phyloP scores from a whole-genome alignment of 2,888 invertebrate species.

The Phoronis australis region DNA sequence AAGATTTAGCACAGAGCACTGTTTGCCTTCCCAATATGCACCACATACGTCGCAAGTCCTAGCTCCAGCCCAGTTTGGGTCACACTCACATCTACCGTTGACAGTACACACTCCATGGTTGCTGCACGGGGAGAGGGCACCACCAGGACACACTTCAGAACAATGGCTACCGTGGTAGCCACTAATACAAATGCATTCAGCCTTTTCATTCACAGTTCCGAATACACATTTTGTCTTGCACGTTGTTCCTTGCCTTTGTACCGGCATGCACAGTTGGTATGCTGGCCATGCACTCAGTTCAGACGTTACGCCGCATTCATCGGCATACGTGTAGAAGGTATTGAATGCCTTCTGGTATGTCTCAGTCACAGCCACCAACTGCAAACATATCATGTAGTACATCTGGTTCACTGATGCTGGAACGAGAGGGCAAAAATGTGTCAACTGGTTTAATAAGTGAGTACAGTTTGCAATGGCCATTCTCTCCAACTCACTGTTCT shows the following conservation, averaged over 20 bases:
- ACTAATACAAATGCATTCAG: conserved; percentile 18
- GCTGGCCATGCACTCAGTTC: conserved; percentile 5
- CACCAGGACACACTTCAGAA: conserved; percentile 22
- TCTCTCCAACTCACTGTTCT: no score
- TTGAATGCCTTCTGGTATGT: conserved; percentile 13
- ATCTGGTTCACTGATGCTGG: neutral
- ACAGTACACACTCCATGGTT: conserved; percentile 21
- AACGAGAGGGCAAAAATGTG: neutral
- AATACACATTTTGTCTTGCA: conserved; percentile 20
- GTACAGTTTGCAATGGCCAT: no score
- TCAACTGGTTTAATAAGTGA: no score
- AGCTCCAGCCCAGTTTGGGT: conserved; percentile 26
- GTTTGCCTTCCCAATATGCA: conserved; percentile 11
- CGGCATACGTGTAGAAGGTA: conserved; percentile 14
- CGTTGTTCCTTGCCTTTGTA: conserved; percentile 14
- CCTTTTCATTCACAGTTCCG: conserved; percentile 14
- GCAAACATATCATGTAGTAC: conserved; percentile 11
- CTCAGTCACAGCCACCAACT: conserved; percentile 10
- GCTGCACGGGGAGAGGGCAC: conserved; percentile 22
- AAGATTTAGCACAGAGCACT: conserved; percentile 20
- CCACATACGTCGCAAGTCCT: conserved; percentile 19
- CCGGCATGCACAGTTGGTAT: conserved; percentile 7
- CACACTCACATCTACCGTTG: conserved; percentile 23
- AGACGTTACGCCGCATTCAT: conserved; percentile 15
- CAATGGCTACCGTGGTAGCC: conserved; percentile 25